Percentiles rank a stretch among this genome's conserved stretches.
phyloP scores from a whole-genome alignment of 2,797 vertebrate genomes.

The Rousettus madagascariensis region DNA sequence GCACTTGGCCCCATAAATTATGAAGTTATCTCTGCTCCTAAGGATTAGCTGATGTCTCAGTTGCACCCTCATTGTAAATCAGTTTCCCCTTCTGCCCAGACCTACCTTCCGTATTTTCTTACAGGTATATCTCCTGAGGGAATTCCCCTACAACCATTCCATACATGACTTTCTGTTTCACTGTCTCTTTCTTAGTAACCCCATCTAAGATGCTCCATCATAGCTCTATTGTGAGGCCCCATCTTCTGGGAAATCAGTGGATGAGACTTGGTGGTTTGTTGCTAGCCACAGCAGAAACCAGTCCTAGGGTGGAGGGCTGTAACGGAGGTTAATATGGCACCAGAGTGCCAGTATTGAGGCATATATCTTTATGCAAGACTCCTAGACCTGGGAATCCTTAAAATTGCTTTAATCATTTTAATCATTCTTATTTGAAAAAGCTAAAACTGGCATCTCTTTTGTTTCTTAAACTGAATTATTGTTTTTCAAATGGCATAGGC shows the following conservation, averaged over 20 bases:
- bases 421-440: neutral
- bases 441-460: conserved; percentile 25
- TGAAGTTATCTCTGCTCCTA: neutral
- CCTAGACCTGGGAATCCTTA: neutral
- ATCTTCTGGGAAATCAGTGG: neutral
- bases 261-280: neutral
- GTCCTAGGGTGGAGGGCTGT: neutral
- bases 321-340: neutral
- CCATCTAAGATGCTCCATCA: neutral
- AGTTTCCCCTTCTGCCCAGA: neutral
- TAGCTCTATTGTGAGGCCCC: neutral
- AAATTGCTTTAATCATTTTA: neutral
- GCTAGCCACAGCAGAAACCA: neutral
- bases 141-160: neutral
- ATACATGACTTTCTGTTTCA: neutral
- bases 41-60: neutral
- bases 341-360: neutral
- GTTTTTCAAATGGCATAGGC: neutral
- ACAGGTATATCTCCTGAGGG: neutral
- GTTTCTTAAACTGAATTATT: conserved; percentile 39
- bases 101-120: neutral
- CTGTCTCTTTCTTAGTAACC: neutral
- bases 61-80: neutral
- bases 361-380: neutral
- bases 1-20: neutral